phyloP scores from a whole-genome alignment of 2,888 invertebrate genomes.

The Papilio elwesi region DNA sequence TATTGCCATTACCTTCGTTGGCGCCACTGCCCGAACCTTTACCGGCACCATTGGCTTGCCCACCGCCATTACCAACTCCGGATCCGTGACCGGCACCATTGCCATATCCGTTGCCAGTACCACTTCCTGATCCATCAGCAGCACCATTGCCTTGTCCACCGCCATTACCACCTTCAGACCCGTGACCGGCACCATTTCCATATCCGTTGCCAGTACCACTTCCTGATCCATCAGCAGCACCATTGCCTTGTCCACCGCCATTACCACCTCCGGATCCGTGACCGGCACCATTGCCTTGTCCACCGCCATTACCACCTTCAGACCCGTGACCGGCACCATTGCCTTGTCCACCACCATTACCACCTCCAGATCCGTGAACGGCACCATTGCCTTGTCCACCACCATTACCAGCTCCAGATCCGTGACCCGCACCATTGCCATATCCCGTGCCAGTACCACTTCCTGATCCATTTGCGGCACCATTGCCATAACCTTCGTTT shows the following conservation, averaged over 20 bases:
- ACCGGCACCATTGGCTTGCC: slow-evolving; percentile 42
- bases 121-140: slow-evolving; percentile 48
- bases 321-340: slow-evolving; percentile 45
- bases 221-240: slow-evolving; percentile 44
- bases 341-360: slow-evolving; percentile 47
- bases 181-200: slow-evolving; percentile 44
- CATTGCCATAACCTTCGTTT: slow-evolving; percentile 51
- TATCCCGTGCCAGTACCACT: slow-evolving; percentile 43
- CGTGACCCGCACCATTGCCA: slow-evolving; percentile 42
- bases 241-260: slow-evolving; percentile 47
- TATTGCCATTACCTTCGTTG: slow-evolving; percentile 56
- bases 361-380: not conserved
- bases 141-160: slow-evolving; percentile 45
- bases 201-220: slow-evolving; percentile 49
- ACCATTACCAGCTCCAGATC: slow-evolving; percentile 11
- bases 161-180: slow-evolving; percentile 40
- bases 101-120: slow-evolving; percentile 48
- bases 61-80: slow-evolving; percentile 56
- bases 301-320: slow-evolving; percentile 48
- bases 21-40: slow-evolving; percentile 50
- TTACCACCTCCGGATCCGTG: slow-evolving; percentile 29
- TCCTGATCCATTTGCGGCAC: slow-evolving; percentile 44
- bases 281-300: slow-evolving; percentile 46
- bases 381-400: slow-evolving; percentile 43
- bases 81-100: slow-evolving; percentile 50